Evolutionary conservation across 2,888 invertebrate genomes (phyloP).

Genomic region (Furcula furcula): DNA sequence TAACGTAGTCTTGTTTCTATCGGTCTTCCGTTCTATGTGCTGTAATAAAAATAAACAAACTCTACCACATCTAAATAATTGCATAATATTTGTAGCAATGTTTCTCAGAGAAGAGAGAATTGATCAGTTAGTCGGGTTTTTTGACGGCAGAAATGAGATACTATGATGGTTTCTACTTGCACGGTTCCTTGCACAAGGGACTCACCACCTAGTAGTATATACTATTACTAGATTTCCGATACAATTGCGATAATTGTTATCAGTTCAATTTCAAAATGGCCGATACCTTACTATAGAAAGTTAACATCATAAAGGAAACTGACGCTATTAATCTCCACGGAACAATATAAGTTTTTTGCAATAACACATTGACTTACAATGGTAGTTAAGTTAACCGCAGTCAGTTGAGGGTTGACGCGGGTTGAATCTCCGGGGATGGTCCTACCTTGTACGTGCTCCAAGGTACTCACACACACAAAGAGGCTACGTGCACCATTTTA

Average conservation of each 20-base stretch:
- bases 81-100: no score
- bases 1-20: conserved; percentile 21
- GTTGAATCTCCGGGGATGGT: conserved; percentile 42
- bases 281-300: conserved; percentile 21
- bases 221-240: no score
- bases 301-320: conserved; percentile 28
- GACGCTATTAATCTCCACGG: conserved; percentile 31
- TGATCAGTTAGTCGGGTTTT: no score
- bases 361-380: conserved; percentile 22
- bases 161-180: no score
- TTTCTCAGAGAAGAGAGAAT: no score
- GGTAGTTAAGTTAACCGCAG: conserved; percentile 36
- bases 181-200: no score
- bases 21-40: conserved; percentile 15
- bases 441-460: conserved; percentile 31
- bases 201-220: no score
- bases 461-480: neutral
- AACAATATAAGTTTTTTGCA: conserved; percentile 27
- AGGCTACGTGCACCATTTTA: conserved; percentile 13
- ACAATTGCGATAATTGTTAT: no score
- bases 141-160: no score
- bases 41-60: conserved; percentile 14
- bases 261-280: conserved; percentile 17
- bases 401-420: conserved; percentile 31
- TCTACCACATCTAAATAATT: conserved; percentile 7